Conservation (phyloP, 2,797 vertebrate species). For the Steatocranus sp. region DNA sequence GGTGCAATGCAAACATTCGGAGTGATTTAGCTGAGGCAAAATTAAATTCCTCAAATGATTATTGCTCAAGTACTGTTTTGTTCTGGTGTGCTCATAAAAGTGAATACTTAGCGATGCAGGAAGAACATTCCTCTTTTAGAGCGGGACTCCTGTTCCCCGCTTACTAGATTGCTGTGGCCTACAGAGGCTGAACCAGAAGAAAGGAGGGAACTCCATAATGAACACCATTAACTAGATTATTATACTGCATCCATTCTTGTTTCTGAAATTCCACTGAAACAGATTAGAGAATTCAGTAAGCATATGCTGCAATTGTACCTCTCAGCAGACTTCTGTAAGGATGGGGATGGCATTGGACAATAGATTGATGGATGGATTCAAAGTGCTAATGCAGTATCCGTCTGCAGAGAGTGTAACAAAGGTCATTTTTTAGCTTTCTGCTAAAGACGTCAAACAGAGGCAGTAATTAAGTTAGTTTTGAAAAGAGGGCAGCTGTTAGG, state of each 20-base stretch:
- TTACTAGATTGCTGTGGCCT: constrained; percentile 68
- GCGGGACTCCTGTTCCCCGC: constrained; percentile 51
- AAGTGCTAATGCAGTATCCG: neutral
- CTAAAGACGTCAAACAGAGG: neutral
- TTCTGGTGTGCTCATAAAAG: constrained; percentile 36
- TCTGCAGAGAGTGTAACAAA: neutral
- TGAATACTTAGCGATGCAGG: constrained; percentile 68
- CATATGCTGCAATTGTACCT: neutral
- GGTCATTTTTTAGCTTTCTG: neutral
- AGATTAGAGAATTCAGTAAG: neutral
- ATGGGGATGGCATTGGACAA: neutral
- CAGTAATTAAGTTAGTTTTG: neutral
- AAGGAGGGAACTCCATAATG: constrained; percentile 62
- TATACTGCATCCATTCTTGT: too few species aligned
- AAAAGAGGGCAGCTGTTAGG: neutral
- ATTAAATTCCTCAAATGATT: constrained; percentile 73
- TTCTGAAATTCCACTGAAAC: neutral
- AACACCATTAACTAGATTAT: neutral
- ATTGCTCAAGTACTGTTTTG: constrained; percentile 49
- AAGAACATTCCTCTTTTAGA: constrained; percentile 55
- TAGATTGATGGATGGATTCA: neutral
- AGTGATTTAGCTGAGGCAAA: constrained; percentile 58
- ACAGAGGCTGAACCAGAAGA: constrained; percentile 51
- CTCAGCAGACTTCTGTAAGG: neutral
- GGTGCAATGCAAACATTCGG: constrained; percentile 58